Conservation (phyloP, 2,113 vertebrate species). For the Hyperoodon ampullatus region DNA sequence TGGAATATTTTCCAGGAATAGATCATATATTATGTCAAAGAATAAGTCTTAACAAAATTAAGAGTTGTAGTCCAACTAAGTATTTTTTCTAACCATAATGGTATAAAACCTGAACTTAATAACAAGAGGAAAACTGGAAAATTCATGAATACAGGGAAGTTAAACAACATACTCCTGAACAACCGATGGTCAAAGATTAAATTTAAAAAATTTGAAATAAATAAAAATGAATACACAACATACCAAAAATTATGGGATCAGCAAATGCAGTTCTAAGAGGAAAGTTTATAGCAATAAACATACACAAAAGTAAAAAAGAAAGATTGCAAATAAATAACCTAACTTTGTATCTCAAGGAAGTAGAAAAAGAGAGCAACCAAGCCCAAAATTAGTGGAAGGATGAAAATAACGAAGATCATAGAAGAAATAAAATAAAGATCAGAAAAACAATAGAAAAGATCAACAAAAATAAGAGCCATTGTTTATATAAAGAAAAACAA, state of each 20-base stretch:
- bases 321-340: neutral
- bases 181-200: neutral
- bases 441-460: neutral
- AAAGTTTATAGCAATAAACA: neutral
- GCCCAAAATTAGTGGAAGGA: neutral
- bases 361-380: neutral
- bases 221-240: no score
- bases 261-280: neutral
- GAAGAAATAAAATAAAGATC: neutral
- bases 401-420: neutral
- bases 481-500: no score
- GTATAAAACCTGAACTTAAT: neutral
- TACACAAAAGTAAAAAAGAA: neutral
- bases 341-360: neutral
- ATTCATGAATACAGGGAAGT: neutral
- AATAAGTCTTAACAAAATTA: neutral
- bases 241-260: neutral
- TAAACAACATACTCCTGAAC: neutral
- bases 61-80: neutral
- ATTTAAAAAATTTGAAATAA: neutral
- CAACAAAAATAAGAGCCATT: neutral
- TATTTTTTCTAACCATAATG: neutral
- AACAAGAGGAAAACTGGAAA: neutral
- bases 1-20: neutral
- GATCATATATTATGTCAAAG: neutral